These are phyloP conservation scores for Xenopus borealis DNA, from an alignment of 2,113 vertebrate species.

Conservation along the genomic window DNA sequence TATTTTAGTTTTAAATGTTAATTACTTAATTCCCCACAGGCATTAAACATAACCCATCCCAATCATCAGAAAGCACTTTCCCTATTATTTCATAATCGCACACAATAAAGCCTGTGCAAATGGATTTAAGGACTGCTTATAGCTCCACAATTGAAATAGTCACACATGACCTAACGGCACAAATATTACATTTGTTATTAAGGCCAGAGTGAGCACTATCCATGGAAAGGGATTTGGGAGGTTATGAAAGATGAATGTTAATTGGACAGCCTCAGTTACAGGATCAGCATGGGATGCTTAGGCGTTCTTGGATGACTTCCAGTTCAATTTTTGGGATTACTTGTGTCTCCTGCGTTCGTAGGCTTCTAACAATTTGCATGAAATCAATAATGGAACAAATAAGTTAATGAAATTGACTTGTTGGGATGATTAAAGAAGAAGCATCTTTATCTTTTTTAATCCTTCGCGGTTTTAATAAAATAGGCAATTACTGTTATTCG, in stretches of 20 bases:
- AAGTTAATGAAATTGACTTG: slow-evolving; percentile 44
- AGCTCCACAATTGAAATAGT: not conserved
- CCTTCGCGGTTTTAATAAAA: slow-evolving; percentile 35
- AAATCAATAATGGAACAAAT: slow-evolving; percentile 44
- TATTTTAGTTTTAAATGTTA: too few relatives aligned
- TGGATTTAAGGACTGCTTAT: too few relatives aligned
- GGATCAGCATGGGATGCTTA: slow-evolving; percentile 8
- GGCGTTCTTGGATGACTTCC: slow-evolving; percentile 28
- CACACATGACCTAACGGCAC: slow-evolving; percentile 4
- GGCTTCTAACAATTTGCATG: slow-evolving; percentile 37
- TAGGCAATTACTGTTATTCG: slow-evolving; percentile 41
- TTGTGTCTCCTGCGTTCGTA: slow-evolving; percentile 23
- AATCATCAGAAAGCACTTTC: not conserved
- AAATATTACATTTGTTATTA: slow-evolving; percentile 41
- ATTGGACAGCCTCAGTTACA: slow-evolving; percentile 22
- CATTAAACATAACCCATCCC: not conserved
- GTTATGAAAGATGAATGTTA: slow-evolving; percentile 36
- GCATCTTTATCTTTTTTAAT: slow-evolving; percentile 39
- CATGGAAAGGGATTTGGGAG: slow-evolving; percentile 26
- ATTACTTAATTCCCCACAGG: too few relatives aligned
- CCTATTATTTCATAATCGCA: not conserved
- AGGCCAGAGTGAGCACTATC: slow-evolving; percentile 18
- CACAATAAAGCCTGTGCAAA: not conserved
- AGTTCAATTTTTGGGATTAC: slow-evolving; percentile 44
- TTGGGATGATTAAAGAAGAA: slow-evolving; percentile 40